These are phyloP conservation scores for Albula goreensis DNA, from an alignment of 2,113 vertebrate species.

Conservation along the genomic window DNA sequence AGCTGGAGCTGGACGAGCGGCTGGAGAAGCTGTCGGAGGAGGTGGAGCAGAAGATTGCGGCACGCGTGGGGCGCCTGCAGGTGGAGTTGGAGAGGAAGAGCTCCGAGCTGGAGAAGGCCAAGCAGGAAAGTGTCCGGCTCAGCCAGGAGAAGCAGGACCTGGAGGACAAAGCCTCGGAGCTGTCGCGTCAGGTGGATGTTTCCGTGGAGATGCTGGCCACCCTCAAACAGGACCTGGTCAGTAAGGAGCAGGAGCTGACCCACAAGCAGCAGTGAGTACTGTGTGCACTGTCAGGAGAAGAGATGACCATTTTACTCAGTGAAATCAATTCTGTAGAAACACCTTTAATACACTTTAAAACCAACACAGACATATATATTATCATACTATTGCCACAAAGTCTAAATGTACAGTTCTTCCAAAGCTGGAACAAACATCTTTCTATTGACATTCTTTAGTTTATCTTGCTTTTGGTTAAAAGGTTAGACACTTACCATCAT, in stretches of 20 bases:
- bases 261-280: constrained; percentile 94
- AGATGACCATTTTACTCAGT: not conserved
- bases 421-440: too few species aligned
- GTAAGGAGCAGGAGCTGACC: constrained; percentile 93
- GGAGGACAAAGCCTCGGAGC: constrained; percentile 89
- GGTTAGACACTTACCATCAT: too few species aligned
- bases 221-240: constrained; percentile 96
- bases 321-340: too few species aligned
- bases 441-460: too few species aligned
- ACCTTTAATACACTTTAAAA: too few species aligned
- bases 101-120: constrained; percentile 90
- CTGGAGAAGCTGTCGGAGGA: constrained; percentile 95
- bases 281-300: not conserved
- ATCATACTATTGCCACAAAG: too few species aligned
- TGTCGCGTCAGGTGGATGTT: constrained; percentile 95
- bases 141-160: constrained; percentile 94
- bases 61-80: constrained; percentile 91
- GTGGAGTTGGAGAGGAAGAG: constrained; percentile 94
- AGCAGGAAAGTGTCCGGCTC: constrained; percentile 86
- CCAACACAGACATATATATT: too few species aligned
- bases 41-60: constrained; percentile 96
- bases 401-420: too few species aligned
- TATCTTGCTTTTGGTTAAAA: not conserved
- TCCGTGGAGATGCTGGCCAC: constrained; percentile 97
- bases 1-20: constrained; percentile 90